Evolutionary conservation across 2,888 invertebrate species (phyloP), one percentile per base, ranked within the genome.

Genomic region (Syritta pipiens): DNA sequence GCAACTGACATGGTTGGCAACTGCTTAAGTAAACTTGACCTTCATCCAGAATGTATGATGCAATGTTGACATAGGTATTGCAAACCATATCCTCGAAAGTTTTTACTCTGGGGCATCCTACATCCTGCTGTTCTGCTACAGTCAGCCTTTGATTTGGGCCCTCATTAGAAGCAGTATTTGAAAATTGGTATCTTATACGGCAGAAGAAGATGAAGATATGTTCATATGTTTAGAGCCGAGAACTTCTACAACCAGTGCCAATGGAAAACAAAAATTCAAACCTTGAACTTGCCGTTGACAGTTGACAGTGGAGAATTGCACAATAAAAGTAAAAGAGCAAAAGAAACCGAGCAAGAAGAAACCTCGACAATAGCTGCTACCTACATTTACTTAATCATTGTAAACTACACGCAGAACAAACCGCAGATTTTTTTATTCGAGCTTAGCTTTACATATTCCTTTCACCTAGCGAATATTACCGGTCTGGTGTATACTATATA

Each of bases 1-100:
- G 10, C n/a, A 37, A 37, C n/a, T n/a, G n/a, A 17, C 37, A 17
- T 37, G 37, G 19, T 37, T 35, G 6, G n/a, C 4, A 37, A 24
- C 14, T 49, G n/a, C 30, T 30, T 6, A 32, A 49, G 28, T 67
- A 49, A 79, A 72, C 77, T 72, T 79, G 77, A 72, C 77, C 72
- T 60, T 72, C 65, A 53, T 48, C 46, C 28, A 42, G 17, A 49
- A 48, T 49, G 60, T 24, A 60, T 79, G 77, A 79, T 72, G 77
- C 77, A 79, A 79, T 72, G 72, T 79, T 67, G 32, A 79, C 55
- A 49, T 24, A 55, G 10, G 42, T 30, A 60, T 67, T 79, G 48
- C 77, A 32, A 76, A 44, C 12, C 26, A 44, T 4, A 9, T 74
- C 59, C 46, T 37, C 17, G 28, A 7, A 26, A 60, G 20, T 42